Base-by-base conservation (phyloP, 2,888 invertebrate genomes). In the Agriopis marginaria region DNA sequence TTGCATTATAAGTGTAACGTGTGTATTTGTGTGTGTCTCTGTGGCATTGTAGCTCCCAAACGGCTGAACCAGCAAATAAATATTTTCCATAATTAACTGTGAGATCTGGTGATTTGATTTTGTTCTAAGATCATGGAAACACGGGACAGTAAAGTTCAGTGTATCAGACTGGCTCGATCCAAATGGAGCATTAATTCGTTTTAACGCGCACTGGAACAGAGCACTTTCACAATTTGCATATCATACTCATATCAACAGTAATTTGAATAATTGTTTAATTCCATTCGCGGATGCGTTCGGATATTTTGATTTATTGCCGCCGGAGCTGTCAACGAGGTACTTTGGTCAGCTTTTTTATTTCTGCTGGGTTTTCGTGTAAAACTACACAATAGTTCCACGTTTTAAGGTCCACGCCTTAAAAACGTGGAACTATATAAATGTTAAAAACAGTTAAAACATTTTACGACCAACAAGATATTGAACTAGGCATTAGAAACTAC, bases 181-280 rank as follows among this genome's bases (percentile, higher is more conserved):
- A 63, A 63, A 68, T 56, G 6, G 17, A 59, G 42, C 65, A 67
- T 73, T 78, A 75, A 77, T 75, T 71, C 62, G 66, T 69, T 76
- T 79, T 77, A 76, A 59, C 68, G 60, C 71, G 69, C 73, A 75
- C 73, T 62, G 75, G 75, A 77, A 79, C 76, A 68, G 70, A 77
- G 80, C 78, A 80, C 78, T 82, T 78, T 76, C 68, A 72, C 74
- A 74, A 85, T 87, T 86, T 85, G 83, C 87, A 86, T 86, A 89
- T 89, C 85, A 86, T 84, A 81, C 84, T 85, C 89, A 86, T 88
- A 87, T 85, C 82, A 81, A 80, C 79, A 77, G 76, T 84, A 80
- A 89, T 90, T 91, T 90, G 87, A 90, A 90, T 92, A 91, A 91
- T 92, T 90, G 88, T 84, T 87, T 89, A 87, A 89, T 89, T 82